Evolutionary conservation across 2,113 vertebrate species (phyloP).

Genomic region (Cyphomyrus discorhynchus): DNA sequence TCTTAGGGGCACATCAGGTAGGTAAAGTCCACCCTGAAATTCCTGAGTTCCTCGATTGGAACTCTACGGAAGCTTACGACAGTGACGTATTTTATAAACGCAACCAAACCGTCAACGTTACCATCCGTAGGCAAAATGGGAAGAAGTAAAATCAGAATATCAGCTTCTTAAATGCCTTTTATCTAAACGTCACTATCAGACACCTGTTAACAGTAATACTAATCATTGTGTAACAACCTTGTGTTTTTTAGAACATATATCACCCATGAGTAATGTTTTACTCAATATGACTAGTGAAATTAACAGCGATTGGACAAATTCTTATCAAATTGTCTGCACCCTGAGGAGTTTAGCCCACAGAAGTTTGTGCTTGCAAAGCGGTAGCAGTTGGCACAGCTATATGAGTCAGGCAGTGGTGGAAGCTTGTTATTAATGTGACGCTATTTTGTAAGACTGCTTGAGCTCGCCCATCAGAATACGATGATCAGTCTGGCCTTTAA

Average conservation of each 20-base stretch:
- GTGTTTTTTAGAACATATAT: background rate
- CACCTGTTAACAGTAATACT: background rate
- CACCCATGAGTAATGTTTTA: background rate
- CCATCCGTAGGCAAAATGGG: background rate
- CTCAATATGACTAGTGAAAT: background rate
- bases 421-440: background rate
- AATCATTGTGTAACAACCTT: background rate
- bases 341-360: background rate
- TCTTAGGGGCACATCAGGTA: background rate
- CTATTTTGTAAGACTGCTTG: background rate
- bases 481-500: background rate
- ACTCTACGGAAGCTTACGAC: background rate
- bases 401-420: background rate
- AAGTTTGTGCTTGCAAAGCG: background rate
- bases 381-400: background rate
- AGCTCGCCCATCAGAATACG: background rate
- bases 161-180: background rate
- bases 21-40: background rate
- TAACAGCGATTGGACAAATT: background rate
- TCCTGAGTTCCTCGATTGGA: background rate
- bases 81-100: background rate
- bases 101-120: background rate
- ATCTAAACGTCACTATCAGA: background rate
- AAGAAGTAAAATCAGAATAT: background rate
- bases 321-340: background rate